These are phyloP conservation scores for Eubasilissa regina DNA, from an alignment of 1,140 invertebrate species.

Conservation along the genomic window DNA sequence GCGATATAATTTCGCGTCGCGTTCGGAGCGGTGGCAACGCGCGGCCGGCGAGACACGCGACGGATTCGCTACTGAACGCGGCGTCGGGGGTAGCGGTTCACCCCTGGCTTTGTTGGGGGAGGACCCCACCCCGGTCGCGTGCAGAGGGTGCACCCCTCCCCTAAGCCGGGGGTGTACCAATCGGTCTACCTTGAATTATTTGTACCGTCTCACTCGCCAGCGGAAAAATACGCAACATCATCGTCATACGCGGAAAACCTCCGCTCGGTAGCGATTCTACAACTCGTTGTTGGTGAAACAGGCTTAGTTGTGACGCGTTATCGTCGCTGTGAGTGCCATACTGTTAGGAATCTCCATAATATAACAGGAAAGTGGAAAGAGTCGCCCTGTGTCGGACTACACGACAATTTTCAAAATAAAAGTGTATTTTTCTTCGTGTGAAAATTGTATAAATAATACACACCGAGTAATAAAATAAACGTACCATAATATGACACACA, in stretches of 20 bases:
- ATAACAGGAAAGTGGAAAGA: no score
- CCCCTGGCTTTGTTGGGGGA: slow-evolving; percentile 17
- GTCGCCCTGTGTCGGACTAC: no score
- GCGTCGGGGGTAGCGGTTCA: neutral
- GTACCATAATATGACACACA: no score
- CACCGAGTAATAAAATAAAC: no score
- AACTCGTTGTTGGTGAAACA: no score
- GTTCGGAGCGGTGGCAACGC: neutral
- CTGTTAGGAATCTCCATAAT: no score
- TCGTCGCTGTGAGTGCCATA: no score
- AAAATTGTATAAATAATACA: no score
- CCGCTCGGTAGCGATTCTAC: neutral
- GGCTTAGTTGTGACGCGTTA: no score
- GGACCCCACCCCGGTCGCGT: neutral
- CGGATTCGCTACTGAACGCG: slow-evolving; percentile 22
- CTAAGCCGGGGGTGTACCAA: neutral
- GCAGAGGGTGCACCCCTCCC: neutral
- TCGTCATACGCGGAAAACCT: neutral
- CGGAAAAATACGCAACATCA: neutral
- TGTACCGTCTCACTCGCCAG: slow-evolving; percentile 17
- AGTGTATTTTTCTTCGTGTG: no score
- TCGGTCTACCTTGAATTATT: slow-evolving; percentile 33
- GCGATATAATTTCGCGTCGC: neutral
- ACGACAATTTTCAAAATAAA: no score
- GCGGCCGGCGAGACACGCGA: slow-evolving; percentile 7